A percentile compares a stretch with the other conserved stretches of the same genome.
phyloP scores from a whole-genome alignment of 2,113 vertebrate genomes.

The Cercocebus atys region DNA sequence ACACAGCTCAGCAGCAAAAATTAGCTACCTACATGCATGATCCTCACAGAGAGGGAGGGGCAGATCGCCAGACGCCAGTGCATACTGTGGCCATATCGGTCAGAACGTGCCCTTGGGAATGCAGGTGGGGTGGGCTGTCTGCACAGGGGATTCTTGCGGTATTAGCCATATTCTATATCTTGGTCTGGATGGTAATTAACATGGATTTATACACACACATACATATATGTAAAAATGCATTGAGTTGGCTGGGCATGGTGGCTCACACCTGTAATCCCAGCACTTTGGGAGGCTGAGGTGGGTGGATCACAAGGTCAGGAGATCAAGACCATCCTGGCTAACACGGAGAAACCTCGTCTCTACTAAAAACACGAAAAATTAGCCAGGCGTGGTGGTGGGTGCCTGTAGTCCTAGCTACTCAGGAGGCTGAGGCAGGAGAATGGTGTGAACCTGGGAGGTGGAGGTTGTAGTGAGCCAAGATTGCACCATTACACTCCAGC shows the following conservation, averaged over 20 bases:
- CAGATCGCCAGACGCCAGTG: not conserved
- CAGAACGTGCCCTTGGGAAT: not conserved
- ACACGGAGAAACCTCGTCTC: not conserved
- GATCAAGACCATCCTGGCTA: not conserved
- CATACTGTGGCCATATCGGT: not conserved
- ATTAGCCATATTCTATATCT: not conserved
- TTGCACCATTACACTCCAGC: no score
- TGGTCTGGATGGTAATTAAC: not conserved
- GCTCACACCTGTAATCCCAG: not conserved
- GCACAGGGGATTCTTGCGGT: not conserved
- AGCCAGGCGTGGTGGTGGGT: no score
- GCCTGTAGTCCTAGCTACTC: no score
- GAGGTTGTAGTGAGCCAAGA: no score
- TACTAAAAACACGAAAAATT: no score
- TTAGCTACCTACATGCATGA: no score
- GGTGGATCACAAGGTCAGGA: not conserved
- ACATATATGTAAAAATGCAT: not conserved
- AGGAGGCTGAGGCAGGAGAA: no score
- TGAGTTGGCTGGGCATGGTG: not conserved
- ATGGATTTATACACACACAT: not conserved
- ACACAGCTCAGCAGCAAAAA: not conserved
- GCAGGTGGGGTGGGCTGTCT: not conserved
- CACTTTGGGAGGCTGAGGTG: not conserved
- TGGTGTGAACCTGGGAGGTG: no score
- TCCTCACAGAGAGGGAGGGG: not conserved